Conservation (phyloP, 1,140 invertebrate genomes). For the Tetramorium simillimum region DNA sequence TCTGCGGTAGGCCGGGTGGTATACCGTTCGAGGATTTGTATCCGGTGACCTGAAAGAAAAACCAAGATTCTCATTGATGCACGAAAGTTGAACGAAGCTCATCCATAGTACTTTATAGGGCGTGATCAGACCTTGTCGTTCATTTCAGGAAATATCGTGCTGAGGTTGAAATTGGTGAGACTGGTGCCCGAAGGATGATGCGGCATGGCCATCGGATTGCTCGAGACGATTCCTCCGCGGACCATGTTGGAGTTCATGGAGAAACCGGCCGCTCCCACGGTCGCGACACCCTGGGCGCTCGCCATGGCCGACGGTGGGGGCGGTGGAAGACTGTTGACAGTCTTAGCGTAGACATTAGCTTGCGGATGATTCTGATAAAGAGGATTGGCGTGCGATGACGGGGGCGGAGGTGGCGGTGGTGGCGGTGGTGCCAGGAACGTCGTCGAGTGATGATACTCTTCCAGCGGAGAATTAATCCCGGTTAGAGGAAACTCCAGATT, state of each 20-base stretch:
- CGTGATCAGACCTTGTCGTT: slow-evolving; percentile 86
- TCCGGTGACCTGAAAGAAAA: slow-evolving; percentile 76
- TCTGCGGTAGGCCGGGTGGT: slow-evolving; percentile 78
- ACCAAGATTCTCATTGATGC: neutral
- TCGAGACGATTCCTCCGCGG: slow-evolving; percentile 66
- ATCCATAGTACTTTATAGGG: neutral
- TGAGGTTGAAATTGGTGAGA: slow-evolving; percentile 89
- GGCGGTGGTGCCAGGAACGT: slow-evolving; percentile 69
- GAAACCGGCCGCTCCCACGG: slow-evolving; percentile 64
- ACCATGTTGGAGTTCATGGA: slow-evolving; percentile 73
- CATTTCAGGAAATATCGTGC: slow-evolving; percentile 90
- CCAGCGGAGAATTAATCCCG: slow-evolving; percentile 80
- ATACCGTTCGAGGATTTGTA: slow-evolving; percentile 82
- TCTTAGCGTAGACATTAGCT: slow-evolving; percentile 78
- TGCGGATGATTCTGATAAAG: slow-evolving; percentile 83
- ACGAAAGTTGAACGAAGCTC: neutral
- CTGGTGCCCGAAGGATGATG: slow-evolving; percentile 85
- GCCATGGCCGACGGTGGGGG: slow-evolving; percentile 69
- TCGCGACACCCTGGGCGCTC: slow-evolving; percentile 71
- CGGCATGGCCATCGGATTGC: slow-evolving; percentile 79
- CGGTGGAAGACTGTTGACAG: slow-evolving; percentile 77
- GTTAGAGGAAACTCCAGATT: slow-evolving; percentile 82
- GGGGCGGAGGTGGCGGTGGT: slow-evolving; percentile 57
- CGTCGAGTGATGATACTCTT: slow-evolving; percentile 81
- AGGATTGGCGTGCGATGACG: slow-evolving; percentile 76